Conservation (phyloP, 2,888 invertebrate species). For the Alsophila aescularia region DNA sequence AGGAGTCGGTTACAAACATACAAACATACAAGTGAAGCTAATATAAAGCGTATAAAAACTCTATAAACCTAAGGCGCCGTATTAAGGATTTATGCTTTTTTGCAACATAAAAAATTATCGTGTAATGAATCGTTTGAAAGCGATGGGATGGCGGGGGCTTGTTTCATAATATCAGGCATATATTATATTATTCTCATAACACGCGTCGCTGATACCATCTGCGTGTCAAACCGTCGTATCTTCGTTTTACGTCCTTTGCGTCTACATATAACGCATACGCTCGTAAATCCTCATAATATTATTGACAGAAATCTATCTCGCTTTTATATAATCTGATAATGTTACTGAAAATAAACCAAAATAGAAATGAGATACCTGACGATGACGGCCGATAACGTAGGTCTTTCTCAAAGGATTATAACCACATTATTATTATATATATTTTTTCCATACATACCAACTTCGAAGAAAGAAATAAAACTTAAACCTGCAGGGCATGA, state of each 20-base stretch:
- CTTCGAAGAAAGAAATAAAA: no score
- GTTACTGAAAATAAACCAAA: slow-evolving; percentile 67
- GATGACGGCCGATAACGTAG: slow-evolving; percentile 36
- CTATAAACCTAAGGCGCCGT: slow-evolving; percentile 3
- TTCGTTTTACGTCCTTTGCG: slow-evolving; percentile 47
- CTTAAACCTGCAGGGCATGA: no score
- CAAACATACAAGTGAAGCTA: not conserved
- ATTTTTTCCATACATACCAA: no score
- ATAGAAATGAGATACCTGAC: slow-evolving; percentile 62
- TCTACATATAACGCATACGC: slow-evolving; percentile 45
- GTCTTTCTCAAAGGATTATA: slow-evolving; percentile 27
- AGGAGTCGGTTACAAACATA: no score
- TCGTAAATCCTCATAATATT: slow-evolving; percentile 62
- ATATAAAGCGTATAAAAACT: no score
- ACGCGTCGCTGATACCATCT: slow-evolving; percentile 36
- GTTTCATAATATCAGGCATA: slow-evolving; percentile 28
- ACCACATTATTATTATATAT: no score
- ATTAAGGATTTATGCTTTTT: slow-evolving; percentile 23
- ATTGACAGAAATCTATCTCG: slow-evolving; percentile 64
- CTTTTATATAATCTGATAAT: slow-evolving; percentile 60
- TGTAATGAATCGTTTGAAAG: slow-evolving; percentile 26
- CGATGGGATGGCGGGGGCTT: slow-evolving; percentile 27
- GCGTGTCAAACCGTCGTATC: slow-evolving; percentile 52
- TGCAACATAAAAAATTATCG: slow-evolving; percentile 25
- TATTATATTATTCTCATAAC: slow-evolving; percentile 37